Evolutionary conservation across 2,888 invertebrate species (phyloP), one percentile per base, ranked within the genome.

Genomic region (Chironomus tentans): DNA sequence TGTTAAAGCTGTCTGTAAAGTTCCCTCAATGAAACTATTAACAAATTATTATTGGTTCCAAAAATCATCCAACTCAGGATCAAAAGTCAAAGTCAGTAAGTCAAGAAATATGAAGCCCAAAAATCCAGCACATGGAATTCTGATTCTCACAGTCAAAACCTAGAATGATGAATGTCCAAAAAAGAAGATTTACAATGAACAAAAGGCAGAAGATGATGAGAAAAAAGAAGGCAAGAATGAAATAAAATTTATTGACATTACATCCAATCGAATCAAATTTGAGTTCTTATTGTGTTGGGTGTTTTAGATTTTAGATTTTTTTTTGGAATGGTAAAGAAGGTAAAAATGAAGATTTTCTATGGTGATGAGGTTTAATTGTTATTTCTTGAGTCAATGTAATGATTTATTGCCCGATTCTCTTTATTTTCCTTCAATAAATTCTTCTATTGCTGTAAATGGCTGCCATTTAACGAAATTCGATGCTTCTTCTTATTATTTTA

Each of bases 371-470:
- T 65, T 65, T 65, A 65, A 65, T 65, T 65, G 65, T 65, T 21
- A 65, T 7, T 22, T 65, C 22, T 22, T 12, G 4, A 65, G 13
- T 65, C 65, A 24, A 24, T 70, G 18, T 15, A 56, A 18, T 72
- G 70, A 70, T 70, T 70, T 70, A 70, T 70, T 47, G 50, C 50
- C 24, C 4, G 18, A 56, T 56, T 56, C 56, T 56, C 6, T 50
- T 15, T 50, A n/a, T 56, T 56, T 15, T 56, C 4, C 50, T 50
- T 38, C 38, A 38, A 28, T 28, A 28, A 28, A 5, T 28, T 28
- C 28, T 15, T 56, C 18, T 15, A 18, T 56, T 56, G 56, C 56
- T 18, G 38, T 38, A 38, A 38, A 38, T 38, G 56, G 56, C 56
- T 56, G 56, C n/a, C n/a, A 56, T 50, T 48, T 48, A 28, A 13